Evolutionary conservation across 1,140 invertebrate genomes (phyloP).

Genomic region (Parasteatoda tepidariorum): DNA sequence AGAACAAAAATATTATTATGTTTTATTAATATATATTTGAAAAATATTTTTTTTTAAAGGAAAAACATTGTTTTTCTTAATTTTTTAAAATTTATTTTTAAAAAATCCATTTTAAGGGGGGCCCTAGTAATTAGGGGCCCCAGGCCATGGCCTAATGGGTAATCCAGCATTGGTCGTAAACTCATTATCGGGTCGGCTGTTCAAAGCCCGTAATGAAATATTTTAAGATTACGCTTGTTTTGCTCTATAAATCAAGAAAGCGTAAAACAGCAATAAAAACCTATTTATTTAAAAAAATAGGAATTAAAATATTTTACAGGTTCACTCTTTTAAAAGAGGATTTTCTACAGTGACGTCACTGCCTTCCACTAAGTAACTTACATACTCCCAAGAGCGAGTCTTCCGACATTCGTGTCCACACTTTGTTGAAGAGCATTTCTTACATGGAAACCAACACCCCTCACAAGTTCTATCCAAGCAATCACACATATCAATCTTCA

Average conservation of each 20-base stretch:
- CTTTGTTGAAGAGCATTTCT: constrained; percentile 76
- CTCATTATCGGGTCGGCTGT: not conserved
- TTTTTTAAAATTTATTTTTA: too few relatives aligned
- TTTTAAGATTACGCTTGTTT: not conserved
- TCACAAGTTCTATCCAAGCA: constrained; percentile 78
- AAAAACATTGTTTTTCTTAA: too few relatives aligned
- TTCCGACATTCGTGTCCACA: constrained; percentile 75
- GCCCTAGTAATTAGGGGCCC: too few relatives aligned
- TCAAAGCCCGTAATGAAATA: not conserved
- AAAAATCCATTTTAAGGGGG: too few relatives aligned
- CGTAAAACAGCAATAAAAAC: not conserved
- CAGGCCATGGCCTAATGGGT: too few relatives aligned
- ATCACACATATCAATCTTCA: constrained; percentile 80
- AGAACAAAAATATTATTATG: too few relatives aligned
- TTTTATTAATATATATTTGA: too few relatives aligned
- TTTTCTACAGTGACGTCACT: not conserved
- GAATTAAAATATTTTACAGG: not conserved
- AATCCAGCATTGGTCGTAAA: too few relatives aligned
- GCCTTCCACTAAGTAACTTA: constrained; percentile 4
- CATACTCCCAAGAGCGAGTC: constrained; percentile 38
- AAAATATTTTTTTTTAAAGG: too few relatives aligned
- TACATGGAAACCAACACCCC: constrained; percentile 84
- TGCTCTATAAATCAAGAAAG: too few relatives aligned
- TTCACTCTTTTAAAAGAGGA: not conserved
- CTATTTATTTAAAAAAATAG: not conserved